A percentile compares a stretch with the other conserved stretches of the same genome.
Conservation (phyloP, 2,113 vertebrate species). For the Menura novaehollandiae region DNA sequence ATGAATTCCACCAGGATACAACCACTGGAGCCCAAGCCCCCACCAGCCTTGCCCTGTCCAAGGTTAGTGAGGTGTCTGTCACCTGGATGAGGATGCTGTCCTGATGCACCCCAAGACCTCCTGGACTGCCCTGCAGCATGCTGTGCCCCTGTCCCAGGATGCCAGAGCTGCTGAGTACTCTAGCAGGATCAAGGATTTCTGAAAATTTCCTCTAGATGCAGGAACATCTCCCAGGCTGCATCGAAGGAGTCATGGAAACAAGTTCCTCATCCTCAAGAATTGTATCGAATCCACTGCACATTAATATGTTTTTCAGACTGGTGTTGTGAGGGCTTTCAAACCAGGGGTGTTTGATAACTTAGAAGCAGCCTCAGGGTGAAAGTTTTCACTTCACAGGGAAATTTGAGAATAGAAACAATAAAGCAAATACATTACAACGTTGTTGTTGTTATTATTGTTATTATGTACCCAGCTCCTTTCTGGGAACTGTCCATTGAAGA, state of each 20-base stretch:
- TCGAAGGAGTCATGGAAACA: neutral
- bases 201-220: neutral
- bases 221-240: neutral
- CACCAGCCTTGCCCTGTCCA: neutral
- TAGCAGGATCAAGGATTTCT: neutral
- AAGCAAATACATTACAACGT: neutral
- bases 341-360: neutral
- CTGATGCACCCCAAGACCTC: neutral
- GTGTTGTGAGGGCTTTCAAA: neutral
- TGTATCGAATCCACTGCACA: neutral
- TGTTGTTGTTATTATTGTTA: neutral
- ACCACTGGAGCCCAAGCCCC: neutral
- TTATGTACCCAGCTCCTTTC: neutral
- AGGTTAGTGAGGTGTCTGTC: neutral
- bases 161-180: neutral
- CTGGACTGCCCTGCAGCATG: neutral
- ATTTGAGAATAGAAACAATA: neutral
- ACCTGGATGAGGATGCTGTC: neutral
- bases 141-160: neutral
- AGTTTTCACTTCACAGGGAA: neutral
- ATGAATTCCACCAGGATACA: neutral
- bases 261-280: neutral
- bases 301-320: neutral
- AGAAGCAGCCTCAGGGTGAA: neutral
- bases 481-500: neutral